Conservation (phyloP, 2,797 vertebrate genomes). For the Diplodus puntazzo region DNA sequence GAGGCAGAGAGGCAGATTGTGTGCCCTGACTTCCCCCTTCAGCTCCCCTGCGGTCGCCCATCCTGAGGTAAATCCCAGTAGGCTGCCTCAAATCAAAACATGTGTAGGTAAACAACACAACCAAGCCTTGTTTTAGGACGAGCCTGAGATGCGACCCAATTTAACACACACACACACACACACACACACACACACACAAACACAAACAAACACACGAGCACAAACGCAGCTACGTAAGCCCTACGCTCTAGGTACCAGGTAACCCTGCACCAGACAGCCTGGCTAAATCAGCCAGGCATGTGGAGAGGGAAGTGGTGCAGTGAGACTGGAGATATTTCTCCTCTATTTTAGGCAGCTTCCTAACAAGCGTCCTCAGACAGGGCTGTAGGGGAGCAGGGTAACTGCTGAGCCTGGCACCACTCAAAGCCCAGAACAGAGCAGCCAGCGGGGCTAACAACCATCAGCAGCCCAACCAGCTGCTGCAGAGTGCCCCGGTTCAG, state of each 20-base stretch:
- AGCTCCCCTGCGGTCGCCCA: slow-evolving; percentile 42
- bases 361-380: slow-evolving; percentile 87
- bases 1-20: slow-evolving; percentile 26
- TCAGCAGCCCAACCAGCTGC: slow-evolving; percentile 83
- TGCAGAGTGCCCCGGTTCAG: slow-evolving; percentile 71
- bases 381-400: slow-evolving; percentile 79
- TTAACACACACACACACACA: slow-evolving; percentile 22
- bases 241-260: slow-evolving; percentile 66
- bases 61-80: slow-evolving; percentile 59
- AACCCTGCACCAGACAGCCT: slow-evolving; percentile 63
- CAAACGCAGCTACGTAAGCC: slow-evolving; percentile 46
- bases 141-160: slow-evolving; percentile 43
- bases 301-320: slow-evolving; percentile 66
- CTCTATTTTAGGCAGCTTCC: slow-evolving; percentile 86
- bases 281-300: slow-evolving; percentile 73
- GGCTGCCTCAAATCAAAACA: slow-evolving; percentile 66
- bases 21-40: slow-evolving; percentile 45
- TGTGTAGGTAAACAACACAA: slow-evolving; percentile 63
- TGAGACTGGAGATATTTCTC: slow-evolving; percentile 80
- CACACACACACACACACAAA: slow-evolving; percentile 19
- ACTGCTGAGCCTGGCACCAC: slow-evolving; percentile 83
- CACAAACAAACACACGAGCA: slow-evolving; percentile 23
- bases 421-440: slow-evolving; percentile 79
- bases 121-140: slow-evolving; percentile 44
- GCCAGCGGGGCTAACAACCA: slow-evolving; percentile 82